Conservation (phyloP, 2,888 invertebrate genomes). For the Fragum fragum region DNA sequence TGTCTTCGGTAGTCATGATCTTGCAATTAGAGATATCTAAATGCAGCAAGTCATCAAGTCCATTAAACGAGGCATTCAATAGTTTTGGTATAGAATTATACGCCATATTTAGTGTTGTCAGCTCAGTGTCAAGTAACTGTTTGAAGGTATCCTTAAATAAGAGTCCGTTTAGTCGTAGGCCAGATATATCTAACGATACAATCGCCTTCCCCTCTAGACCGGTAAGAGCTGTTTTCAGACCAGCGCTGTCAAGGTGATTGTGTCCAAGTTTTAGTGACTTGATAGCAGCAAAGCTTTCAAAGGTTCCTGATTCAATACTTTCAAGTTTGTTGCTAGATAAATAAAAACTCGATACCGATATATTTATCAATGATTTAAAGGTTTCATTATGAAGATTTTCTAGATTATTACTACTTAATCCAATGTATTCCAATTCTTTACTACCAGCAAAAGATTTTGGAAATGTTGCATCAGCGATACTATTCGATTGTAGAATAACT, state of each 20-base stretch:
- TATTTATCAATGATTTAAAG: constrained; percentile 64
- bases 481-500: constrained; percentile 73
- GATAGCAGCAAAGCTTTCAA: constrained; percentile 64
- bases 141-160: constrained; percentile 73
- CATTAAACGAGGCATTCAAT: constrained; percentile 66
- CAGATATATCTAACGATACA: constrained; percentile 75
- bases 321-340: constrained; percentile 72
- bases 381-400: constrained; percentile 62
- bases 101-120: constrained; percentile 71
- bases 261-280: constrained; percentile 74
- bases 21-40: constrained; percentile 72
- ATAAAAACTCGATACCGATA: constrained; percentile 66
- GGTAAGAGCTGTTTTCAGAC: constrained; percentile 63
- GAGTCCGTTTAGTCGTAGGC: constrained; percentile 66
- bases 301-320: constrained; percentile 63
- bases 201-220: constrained; percentile 67
- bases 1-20: constrained; percentile 57
- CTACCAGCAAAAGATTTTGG: constrained; percentile 60
- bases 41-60: constrained; percentile 67
- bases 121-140: constrained; percentile 64
- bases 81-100: constrained; percentile 69
- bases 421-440: constrained; percentile 58
- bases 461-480: constrained; percentile 71
- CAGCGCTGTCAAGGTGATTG: constrained; percentile 71
- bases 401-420: constrained; percentile 73